phyloP scores from a whole-genome alignment of 1,140 invertebrate species.

The Phocides pigmalion region DNA sequence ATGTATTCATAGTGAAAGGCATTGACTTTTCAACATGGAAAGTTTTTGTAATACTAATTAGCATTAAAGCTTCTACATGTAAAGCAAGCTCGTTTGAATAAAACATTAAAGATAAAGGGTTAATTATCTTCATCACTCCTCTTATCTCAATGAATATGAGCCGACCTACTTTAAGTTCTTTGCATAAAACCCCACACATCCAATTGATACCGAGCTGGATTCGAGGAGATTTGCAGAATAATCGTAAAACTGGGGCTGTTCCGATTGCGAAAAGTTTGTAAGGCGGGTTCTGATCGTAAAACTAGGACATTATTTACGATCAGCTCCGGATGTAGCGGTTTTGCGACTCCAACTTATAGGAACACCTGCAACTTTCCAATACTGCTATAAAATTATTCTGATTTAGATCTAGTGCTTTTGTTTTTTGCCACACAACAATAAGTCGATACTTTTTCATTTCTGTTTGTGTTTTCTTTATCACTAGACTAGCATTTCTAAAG shows the following conservation, averaged over 20 bases:
- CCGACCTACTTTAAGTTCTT: conserved; percentile 22
- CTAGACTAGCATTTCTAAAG: no score
- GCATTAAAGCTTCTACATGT: background rate
- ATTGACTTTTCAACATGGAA: background rate
- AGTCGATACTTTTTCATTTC: no score
- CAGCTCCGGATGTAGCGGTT: conserved; percentile 23
- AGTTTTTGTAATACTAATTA: conserved; percentile 2
- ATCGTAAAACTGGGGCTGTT: conserved; percentile 50
- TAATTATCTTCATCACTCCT: conserved; percentile 18
- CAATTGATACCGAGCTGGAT: conserved; percentile 13
- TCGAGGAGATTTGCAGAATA: conserved; percentile 39
- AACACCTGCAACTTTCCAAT: conserved; percentile 33
- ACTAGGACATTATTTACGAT: conserved; percentile 51
- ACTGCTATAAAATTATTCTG: conserved; percentile 24
- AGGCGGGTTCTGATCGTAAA: conserved; percentile 45
- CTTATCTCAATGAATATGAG: conserved; percentile 32
- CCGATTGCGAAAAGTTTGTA: conserved; percentile 56
- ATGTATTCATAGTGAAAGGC: background rate
- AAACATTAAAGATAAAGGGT: conserved; percentile 25
- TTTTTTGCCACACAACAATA: background rate
- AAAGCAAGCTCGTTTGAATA: background rate
- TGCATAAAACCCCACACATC: conserved; percentile 25
- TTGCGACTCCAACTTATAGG: conserved; percentile 22
- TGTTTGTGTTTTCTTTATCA: background rate
- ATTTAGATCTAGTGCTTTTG: background rate